Conservation (phyloP, 1,140 invertebrate genomes). For the Agrilus planipennis region DNA sequence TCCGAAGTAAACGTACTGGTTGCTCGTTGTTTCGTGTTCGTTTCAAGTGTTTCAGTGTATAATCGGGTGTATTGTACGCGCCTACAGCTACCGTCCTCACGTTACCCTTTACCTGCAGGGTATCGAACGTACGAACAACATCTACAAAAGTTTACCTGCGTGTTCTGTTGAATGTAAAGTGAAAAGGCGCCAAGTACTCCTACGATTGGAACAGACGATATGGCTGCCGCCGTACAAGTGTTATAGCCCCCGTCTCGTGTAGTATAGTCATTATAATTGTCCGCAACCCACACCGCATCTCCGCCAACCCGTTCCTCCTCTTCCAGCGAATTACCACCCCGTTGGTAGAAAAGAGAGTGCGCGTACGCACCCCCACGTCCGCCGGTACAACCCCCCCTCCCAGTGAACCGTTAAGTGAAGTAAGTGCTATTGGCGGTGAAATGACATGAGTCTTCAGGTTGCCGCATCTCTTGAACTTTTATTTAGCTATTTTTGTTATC, state of each 20-base stretch:
- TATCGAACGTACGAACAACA: neutral
- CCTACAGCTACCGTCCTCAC: neutral
- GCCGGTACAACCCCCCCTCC: too few relatives aligned
- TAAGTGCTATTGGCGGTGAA: too few relatives aligned
- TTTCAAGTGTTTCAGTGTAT: neutral
- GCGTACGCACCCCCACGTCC: slow-evolving; percentile 5
- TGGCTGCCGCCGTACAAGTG: slow-evolving; percentile 2
- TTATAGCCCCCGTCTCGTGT: slow-evolving; percentile 5
- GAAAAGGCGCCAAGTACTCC: neutral
- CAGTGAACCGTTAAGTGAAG: too few relatives aligned
- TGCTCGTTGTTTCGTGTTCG: slow-evolving; percentile 2
- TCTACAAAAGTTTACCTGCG: neutral
- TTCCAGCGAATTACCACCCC: slow-evolving; percentile 7
- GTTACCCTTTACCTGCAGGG: neutral
- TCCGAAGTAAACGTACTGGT: slow-evolving; percentile 2
- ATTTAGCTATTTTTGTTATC: too few relatives aligned
- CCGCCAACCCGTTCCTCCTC: too few relatives aligned
- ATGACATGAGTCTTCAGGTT: too few relatives aligned
- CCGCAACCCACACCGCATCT: slow-evolving; percentile 7
- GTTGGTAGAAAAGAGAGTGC: too few relatives aligned
- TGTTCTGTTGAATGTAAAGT: neutral
- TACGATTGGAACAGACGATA: slow-evolving; percentile 4
- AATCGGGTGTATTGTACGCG: neutral
- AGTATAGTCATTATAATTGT: too few relatives aligned
- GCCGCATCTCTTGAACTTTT: too few relatives aligned